These are phyloP conservation scores for Stratiolaelaps scimitus DNA, from an alignment of 1,140 invertebrate genomes.

Conservation along the genomic window DNA sequence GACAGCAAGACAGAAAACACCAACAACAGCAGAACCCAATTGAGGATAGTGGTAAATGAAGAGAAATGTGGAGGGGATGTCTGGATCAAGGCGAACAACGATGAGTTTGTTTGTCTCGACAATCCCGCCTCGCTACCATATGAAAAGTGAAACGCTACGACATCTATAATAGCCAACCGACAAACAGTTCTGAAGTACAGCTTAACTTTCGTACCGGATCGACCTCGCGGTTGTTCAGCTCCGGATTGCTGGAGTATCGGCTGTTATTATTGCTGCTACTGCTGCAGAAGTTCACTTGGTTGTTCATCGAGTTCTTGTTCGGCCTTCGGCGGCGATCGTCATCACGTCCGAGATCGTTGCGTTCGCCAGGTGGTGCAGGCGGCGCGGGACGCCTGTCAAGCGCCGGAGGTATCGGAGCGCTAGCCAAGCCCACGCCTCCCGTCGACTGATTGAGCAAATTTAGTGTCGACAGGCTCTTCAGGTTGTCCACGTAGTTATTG, in stretches of 20 bases:
- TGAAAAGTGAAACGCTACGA: background rate
- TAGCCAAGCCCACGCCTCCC: no score
- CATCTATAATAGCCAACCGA: no score
- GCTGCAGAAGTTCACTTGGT: conserved; percentile 19
- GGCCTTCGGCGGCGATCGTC: conserved; percentile 2
- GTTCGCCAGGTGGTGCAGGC: background rate
- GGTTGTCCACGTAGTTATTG: conserved; percentile 24
- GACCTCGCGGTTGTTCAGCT: background rate
- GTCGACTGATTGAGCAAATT: conserved; percentile 5
- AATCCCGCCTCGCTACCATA: no score
- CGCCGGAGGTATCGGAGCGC: no score
- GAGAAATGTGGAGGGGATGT: background rate
- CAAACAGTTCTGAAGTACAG: no score
- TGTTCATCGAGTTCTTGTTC: conserved; percentile 25
- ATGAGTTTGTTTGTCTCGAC: no score
- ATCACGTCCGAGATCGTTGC: conserved; percentile 4
- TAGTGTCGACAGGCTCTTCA: conserved; percentile 14
- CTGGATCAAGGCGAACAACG: no score
- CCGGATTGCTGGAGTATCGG: conserved; percentile 23
- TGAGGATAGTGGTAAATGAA: background rate
- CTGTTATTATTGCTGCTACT: no score
- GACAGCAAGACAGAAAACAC: no score
- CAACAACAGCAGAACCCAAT: no score
- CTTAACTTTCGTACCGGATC: background rate
- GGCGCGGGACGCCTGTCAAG: background rate